Conservation (phyloP, 2,113 vertebrate genomes). For the Sorex fumeus region DNA sequence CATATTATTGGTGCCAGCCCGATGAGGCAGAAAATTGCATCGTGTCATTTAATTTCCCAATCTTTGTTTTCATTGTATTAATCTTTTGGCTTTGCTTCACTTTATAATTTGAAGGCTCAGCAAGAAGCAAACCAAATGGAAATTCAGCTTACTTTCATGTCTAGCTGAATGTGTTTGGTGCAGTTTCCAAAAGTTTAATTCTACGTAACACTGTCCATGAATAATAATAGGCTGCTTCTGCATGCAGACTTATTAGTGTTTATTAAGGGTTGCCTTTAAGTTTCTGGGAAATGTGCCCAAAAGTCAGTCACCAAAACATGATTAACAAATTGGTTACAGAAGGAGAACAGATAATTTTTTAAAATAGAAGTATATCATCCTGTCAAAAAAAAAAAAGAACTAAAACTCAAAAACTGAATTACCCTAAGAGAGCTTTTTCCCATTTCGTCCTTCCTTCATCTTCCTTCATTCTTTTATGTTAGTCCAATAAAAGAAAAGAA, state of each 20-base stretch:
- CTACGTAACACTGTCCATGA: slow-evolving; percentile 89
- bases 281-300: slow-evolving; percentile 88
- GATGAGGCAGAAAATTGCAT: slow-evolving; percentile 97
- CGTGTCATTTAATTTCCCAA: slow-evolving; percentile 97
- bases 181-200: slow-evolving; percentile 91
- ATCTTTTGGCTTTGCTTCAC: slow-evolving; percentile 96
- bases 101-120: slow-evolving; percentile 97
- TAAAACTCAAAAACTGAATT: slow-evolving; percentile 73
- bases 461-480: background rate
- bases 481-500: slow-evolving; percentile 48
- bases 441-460: background rate
- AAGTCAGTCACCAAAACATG: slow-evolving; percentile 87
- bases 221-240: slow-evolving; percentile 91
- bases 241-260: slow-evolving; percentile 88
- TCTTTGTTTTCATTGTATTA: slow-evolving; percentile 98
- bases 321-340: slow-evolving; percentile 88
- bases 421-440: slow-evolving; percentile 60
- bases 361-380: slow-evolving; percentile 76
- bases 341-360: slow-evolving; percentile 84
- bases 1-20: slow-evolving; percentile 93
- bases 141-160: slow-evolving; percentile 91
- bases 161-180: slow-evolving; percentile 87
- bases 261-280: slow-evolving; percentile 88
- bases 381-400: slow-evolving; percentile 63
- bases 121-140: slow-evolving; percentile 94